phyloP scores from a whole-genome alignment of 2,797 vertebrate species.

The Falco cherrug region DNA sequence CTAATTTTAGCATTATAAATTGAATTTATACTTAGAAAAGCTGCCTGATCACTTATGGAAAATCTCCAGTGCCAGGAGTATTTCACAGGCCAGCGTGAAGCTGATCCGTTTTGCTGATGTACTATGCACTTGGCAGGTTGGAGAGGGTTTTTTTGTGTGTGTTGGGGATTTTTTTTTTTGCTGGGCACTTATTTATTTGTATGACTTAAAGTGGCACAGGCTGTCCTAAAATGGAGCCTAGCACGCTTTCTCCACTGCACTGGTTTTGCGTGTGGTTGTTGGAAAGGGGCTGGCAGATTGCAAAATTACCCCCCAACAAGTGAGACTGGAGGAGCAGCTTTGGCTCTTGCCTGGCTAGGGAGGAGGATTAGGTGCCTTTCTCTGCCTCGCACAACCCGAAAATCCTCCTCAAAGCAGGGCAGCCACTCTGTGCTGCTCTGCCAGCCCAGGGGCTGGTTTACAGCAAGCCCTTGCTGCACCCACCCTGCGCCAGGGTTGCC shows the following conservation, averaged over 20 bases:
- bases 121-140: neutral
- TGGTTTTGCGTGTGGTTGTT: neutral
- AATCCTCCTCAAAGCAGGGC: neutral
- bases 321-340: constrained; percentile 24
- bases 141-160: neutral
- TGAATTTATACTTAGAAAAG: neutral
- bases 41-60: constrained; percentile 15
- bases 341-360: neutral
- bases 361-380: neutral
- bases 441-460: neutral
- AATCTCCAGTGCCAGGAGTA: neutral
- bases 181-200: neutral
- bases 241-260: rapidly evolving
- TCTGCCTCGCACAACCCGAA: constrained; percentile 19
- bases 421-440: neutral
- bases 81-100: neutral
- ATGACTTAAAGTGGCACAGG: neutral
- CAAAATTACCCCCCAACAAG: neutral
- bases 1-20: constrained; percentile 48
- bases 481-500: neutral
- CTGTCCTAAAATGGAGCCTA: neutral
- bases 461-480: neutral
- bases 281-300: neutral
- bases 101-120: neutral
- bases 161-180: neutral